Evolutionary conservation across 2,888 invertebrate genomes (phyloP).

Genomic region (Acrobasis consociella): DNA sequence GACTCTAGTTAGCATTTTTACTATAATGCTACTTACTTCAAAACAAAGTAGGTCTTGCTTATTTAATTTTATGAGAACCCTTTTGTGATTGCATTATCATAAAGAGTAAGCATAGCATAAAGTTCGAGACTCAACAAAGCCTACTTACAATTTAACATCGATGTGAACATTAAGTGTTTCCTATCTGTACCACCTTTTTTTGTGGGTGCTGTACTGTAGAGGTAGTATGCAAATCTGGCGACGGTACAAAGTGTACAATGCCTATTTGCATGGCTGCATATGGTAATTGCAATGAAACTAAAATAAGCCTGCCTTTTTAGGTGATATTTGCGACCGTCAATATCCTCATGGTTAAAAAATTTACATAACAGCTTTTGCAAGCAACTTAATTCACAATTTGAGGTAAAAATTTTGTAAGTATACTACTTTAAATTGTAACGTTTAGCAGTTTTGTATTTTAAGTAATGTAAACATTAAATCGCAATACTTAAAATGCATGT

Average conservation of each 20-base stretch:
- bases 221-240: constrained; percentile 15
- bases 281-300: constrained; percentile 14
- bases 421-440: no score
- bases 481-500: no score
- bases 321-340: not conserved
- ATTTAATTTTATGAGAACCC: not conserved
- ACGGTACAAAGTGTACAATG: not conserved
- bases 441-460: no score
- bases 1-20: no score
- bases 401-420: no score
- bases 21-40: no score
- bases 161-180: not conserved
- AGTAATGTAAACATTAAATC: no score
- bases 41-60: no score
- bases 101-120: no score
- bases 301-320: not conserved
- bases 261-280: constrained; percentile 20
- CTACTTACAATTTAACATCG: not conserved
- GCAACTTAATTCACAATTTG: no score
- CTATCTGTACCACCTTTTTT: not conserved
- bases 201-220: not conserved
- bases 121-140: not conserved
- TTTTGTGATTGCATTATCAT: no score
- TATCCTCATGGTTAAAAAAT: not conserved
- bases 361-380: no score